These are phyloP conservation scores for Decapterus maruadsi DNA, from an alignment of 2,797 vertebrate species.

Conservation along the genomic window DNA sequence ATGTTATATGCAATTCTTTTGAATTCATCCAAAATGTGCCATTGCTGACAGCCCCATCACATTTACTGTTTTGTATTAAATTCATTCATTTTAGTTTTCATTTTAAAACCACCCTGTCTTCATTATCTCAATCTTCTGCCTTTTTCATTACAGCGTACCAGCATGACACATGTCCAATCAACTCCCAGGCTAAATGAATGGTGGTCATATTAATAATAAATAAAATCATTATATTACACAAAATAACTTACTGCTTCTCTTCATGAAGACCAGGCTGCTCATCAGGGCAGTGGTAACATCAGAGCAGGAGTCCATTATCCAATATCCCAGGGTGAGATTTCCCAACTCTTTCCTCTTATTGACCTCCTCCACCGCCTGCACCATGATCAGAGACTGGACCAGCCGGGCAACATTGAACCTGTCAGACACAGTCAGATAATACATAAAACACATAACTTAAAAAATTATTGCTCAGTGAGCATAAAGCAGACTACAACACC, in stretches of 20 bases:
- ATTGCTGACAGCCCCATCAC: not conserved
- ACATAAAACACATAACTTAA: not conserved
- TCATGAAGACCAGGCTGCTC: constrained; percentile 24
- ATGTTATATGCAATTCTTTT: not conserved
- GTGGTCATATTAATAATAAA: no score
- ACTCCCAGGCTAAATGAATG: not conserved
- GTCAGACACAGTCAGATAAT: not conserved
- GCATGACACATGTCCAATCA: not conserved
- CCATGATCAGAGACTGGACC: constrained; percentile 88
- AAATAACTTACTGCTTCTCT: constrained; percentile 54
- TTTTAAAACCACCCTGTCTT: not conserved
- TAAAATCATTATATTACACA: not conserved
- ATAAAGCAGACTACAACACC: not conserved
- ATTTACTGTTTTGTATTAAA: not conserved
- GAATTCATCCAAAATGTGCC: not conserved
- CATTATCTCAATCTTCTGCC: not conserved
- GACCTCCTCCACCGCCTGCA: constrained; percentile 86
- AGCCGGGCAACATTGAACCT: constrained; percentile 61
- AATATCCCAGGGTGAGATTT: constrained; percentile 86
- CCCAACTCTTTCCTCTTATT: constrained; percentile 85
- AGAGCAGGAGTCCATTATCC: constrained; percentile 87
- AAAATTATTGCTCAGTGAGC: not conserved
- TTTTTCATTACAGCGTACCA: not conserved
- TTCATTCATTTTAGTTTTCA: not conserved
- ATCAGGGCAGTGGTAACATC: constrained; percentile 86